phyloP scores from a whole-genome alignment of 2,113 vertebrate species.

The Salvelinus fontinalis region DNA sequence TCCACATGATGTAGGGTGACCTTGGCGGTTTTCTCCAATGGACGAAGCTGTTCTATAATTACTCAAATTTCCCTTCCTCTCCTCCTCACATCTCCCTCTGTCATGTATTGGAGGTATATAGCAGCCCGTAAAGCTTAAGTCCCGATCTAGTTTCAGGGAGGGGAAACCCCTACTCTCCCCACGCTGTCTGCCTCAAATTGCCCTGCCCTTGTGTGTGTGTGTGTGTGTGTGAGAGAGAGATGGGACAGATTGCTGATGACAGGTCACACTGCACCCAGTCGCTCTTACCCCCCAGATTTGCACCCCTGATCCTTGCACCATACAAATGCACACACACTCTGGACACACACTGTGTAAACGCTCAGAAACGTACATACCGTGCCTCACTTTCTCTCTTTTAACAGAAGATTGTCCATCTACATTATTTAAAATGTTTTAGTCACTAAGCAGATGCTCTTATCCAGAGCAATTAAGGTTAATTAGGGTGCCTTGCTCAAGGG shows the following conservation, averaged over 20 bases:
- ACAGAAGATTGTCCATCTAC: background rate
- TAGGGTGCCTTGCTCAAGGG: no score
- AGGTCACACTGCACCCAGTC: slow-evolving; percentile 77
- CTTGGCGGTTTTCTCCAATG: slow-evolving; percentile 71
- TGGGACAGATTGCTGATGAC: slow-evolving; percentile 79
- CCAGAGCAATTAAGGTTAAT: no score
- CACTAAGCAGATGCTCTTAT: no score
- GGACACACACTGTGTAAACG: slow-evolving; percentile 46
- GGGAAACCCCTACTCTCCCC: slow-evolving; percentile 46
- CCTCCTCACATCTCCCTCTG: slow-evolving; percentile 15
- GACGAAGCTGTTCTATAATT: slow-evolving; percentile 70
- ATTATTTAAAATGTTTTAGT: no score
- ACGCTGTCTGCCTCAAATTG: slow-evolving; percentile 78
- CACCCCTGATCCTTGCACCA: slow-evolving; percentile 75
- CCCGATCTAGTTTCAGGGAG: slow-evolving; percentile 77
- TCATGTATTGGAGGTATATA: slow-evolving; percentile 61
- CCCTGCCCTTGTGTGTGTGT: slow-evolving; percentile 64
- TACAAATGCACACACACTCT: slow-evolving; percentile 60
- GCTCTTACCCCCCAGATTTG: slow-evolving; percentile 75
- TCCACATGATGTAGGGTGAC: slow-evolving; percentile 58
- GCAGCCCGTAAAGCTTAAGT: slow-evolving; percentile 76
- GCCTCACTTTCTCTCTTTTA: no score
- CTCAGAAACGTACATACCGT: background rate
- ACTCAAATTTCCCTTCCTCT: slow-evolving; percentile 55
- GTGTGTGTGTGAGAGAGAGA: slow-evolving; percentile 14